phyloP scores from a whole-genome alignment of 2,888 invertebrate species.

The Ephialtes manifestator region DNA sequence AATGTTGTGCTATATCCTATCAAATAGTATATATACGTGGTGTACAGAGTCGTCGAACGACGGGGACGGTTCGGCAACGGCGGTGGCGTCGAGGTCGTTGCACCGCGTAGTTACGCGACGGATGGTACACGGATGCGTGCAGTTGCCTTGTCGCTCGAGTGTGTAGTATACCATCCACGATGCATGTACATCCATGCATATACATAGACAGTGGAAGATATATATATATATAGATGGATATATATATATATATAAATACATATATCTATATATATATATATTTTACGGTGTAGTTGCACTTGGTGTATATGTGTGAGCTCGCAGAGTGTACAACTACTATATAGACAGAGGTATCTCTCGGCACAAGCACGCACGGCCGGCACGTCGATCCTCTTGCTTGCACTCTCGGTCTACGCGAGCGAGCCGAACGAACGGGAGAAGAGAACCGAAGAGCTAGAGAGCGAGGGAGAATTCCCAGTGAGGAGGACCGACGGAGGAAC shows the following conservation, averaged over 20 bases:
- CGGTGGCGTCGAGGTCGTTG: conserved; percentile 79
- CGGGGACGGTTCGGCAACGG: conserved; percentile 59
- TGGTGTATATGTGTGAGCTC: conserved; percentile 32
- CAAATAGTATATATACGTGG: conserved; percentile 4
- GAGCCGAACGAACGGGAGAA: conserved; percentile 33
- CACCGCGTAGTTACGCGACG: conserved; percentile 81
- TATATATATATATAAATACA: too few species aligned
- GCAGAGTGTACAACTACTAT: conserved; percentile 32
- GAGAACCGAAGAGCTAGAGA: conserved; percentile 11
- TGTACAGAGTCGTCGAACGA: conserved; percentile 41
- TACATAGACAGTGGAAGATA: not conserved
- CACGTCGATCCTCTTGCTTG: conserved; percentile 65
- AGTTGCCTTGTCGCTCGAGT: conserved; percentile 71
- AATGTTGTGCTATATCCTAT: not conserved
- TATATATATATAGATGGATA: conserved; percentile 7
- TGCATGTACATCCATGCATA: conserved; percentile 40
- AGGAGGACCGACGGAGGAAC: conserved; percentile 42
- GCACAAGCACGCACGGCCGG: conserved; percentile 57
- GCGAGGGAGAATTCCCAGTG: conserved; percentile 49
- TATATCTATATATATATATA: conserved; percentile 23
- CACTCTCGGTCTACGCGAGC: conserved; percentile 64
- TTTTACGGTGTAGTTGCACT: conserved; percentile 5
- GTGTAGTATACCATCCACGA: conserved; percentile 43
- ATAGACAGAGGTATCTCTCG: conserved; percentile 57
- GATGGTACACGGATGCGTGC: conserved; percentile 76